Conservation (phyloP, 2,797 vertebrate genomes). For the Anisognathus igniventris region DNA sequence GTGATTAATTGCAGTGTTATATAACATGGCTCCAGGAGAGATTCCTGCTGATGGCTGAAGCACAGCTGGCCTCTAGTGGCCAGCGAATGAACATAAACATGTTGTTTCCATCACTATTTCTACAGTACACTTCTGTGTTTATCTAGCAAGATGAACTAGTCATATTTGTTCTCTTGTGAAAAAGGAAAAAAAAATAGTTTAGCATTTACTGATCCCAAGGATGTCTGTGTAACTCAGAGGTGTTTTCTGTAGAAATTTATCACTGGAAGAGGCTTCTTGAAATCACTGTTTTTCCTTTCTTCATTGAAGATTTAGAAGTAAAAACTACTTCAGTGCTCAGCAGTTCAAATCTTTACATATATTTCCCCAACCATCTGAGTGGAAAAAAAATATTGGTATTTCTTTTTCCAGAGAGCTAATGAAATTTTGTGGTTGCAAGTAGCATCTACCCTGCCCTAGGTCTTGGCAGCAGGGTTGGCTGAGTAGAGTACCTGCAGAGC, state of each 20-base stretch:
- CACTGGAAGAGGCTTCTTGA: not conserved
- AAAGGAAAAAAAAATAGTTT: not conserved
- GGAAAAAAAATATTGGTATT: not conserved
- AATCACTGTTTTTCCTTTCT: not conserved
- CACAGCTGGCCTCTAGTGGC: slow-evolving; percentile 62
- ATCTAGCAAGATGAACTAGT: not conserved
- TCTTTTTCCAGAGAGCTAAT: not conserved
- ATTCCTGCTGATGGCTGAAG: not conserved
- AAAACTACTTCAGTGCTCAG: not conserved
- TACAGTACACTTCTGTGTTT: not conserved
- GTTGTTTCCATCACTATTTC: not conserved
- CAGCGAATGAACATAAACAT: not conserved
- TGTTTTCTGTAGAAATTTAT: not conserved
- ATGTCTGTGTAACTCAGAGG: not conserved
- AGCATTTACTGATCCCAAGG: not conserved
- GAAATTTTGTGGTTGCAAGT: not conserved
- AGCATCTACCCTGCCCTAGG: fast-evolving
- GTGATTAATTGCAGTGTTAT: not conserved
- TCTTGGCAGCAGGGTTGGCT: fast-evolving
- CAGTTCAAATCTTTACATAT: not conserved
- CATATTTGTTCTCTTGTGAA: not conserved
- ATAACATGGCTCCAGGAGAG: not conserved
- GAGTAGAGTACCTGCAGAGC: fast-evolving
- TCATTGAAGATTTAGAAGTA: not conserved
- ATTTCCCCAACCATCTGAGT: not conserved